A percentile compares a stretch with the other conserved stretches of the same genome.
phyloP scores from a whole-genome alignment of 2,888 invertebrate species.

The Apodemia mormo region DNA sequence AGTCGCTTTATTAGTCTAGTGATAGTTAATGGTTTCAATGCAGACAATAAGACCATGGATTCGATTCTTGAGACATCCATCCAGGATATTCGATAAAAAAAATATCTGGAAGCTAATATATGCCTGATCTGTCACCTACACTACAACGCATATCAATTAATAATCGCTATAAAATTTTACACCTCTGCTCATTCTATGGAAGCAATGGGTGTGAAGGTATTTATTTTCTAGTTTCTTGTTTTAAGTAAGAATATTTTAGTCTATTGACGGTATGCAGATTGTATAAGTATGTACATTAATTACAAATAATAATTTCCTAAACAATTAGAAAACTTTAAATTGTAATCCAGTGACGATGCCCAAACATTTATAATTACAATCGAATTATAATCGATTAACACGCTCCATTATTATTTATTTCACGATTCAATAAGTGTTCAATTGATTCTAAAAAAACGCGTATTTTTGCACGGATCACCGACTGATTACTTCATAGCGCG shows the following conservation, averaged over 20 bases:
- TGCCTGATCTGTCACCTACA: too few species aligned
- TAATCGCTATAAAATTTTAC: too few species aligned
- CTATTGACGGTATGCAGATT: not conserved
- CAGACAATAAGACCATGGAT: too few species aligned
- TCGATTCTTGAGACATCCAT: too few species aligned
- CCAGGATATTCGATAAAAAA: too few species aligned
- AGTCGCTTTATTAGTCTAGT: too few species aligned
- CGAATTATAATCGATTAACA: constrained; percentile 64
- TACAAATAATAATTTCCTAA: not conserved
- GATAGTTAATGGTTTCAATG: too few species aligned
- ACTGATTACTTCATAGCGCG: constrained; percentile 53
- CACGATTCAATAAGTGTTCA: constrained; percentile 57
- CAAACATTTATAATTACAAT: constrained; percentile 53
- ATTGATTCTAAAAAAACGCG: constrained; percentile 57
- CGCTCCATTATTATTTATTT: constrained; percentile 57
- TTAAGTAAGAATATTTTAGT: not conserved
- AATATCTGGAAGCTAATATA: too few species aligned
- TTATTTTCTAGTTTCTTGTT: not conserved
- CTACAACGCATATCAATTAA: too few species aligned
- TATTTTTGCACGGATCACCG: constrained; percentile 66
- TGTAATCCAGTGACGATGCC: constrained; percentile 30
- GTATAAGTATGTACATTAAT: not conserved
- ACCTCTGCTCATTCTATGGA: too few species aligned
- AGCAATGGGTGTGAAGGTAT: too few species aligned
- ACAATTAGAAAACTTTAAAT: constrained; percentile 12